Evolutionary conservation across 2,888 invertebrate species (phyloP), one percentile per base, ranked within the genome.

Genomic region (Strigamia maritima): DNA sequence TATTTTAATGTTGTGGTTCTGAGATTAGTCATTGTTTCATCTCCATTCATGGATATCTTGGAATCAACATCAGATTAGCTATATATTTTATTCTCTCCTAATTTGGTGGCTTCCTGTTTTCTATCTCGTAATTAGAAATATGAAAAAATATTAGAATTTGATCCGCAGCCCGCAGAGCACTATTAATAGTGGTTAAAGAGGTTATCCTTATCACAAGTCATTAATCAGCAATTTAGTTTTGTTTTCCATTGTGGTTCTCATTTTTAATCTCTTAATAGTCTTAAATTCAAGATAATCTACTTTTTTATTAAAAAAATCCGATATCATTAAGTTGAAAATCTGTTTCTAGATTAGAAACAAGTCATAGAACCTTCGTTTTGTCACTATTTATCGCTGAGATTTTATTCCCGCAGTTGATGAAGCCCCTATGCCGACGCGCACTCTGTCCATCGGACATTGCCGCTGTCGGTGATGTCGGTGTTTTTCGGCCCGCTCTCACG

Each of bases 41-140:
- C 26, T 65, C 65, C 28, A 65, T 65, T 65, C 65, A 65, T 24
- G 65, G 65, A 65, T 65, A 65, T 65, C 65, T 65, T 26, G 26
- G 14, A 65, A 65, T 65, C 65, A 65, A 14, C 24, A 65, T 65
- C 65, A 65, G 65, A 65, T 65, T 65, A 65, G 16, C 26, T 65
- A n/a, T 49, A 49, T 65, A 65, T 24, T 28, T 65, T 49, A 49
- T 65, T 60, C 65, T 24, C 22, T 65, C 26, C 26, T 65, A 24
- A 65, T 65, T 65, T 65, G 65, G 65, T 49, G 26, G 65, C 26
- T 26, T 65, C 26, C 65, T 26, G 24, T 24, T 24, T 24, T 65
- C 6, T 28, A 65, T 65, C 26, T 26, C 24, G 65, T 65, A 65
- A 65, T 65, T 65, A 65, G 6, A 10, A 65, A 26, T 24, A 26